These are phyloP conservation scores for Ophion ventricosus DNA, from an alignment of 2,888 invertebrate genomes.

Conservation along the genomic window DNA sequence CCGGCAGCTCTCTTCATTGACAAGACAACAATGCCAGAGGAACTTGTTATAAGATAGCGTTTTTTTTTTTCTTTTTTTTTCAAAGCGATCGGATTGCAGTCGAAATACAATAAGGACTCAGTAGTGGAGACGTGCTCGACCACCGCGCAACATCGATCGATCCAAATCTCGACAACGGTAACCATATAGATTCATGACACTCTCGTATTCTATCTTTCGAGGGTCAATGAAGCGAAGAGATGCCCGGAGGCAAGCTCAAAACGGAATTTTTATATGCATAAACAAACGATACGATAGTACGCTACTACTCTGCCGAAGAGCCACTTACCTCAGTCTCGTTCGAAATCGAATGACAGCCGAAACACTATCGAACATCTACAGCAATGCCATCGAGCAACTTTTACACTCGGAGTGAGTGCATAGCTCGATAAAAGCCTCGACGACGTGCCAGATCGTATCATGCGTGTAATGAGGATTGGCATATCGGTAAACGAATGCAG, in stretches of 20 bases:
- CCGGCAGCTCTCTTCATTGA: constrained; percentile 12
- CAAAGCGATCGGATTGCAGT: constrained; percentile 15
- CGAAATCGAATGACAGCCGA: constrained; percentile 34
- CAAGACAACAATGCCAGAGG: constrained; percentile 20
- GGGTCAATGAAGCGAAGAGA: constrained; percentile 39
- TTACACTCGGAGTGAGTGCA: constrained; percentile 6
- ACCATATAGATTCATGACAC: constrained; percentile 9
- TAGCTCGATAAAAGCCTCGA: constrained; percentile 48
- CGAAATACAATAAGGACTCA: constrained; percentile 45
- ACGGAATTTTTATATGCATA: constrained; percentile 41
- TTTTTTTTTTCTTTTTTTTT: constrained; percentile 32
- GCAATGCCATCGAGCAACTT: constrained; percentile 32
- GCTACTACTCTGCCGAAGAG: constrained; percentile 11
- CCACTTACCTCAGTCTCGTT: constrained; percentile 35
- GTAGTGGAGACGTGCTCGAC: constrained; percentile 54
- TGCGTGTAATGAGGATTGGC: constrained; percentile 18
- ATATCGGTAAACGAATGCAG: background rate
- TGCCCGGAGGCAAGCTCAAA: constrained; percentile 15
- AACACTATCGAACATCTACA: constrained; percentile 11
- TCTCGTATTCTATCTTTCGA: constrained; percentile 58
- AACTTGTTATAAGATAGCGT: constrained; percentile 27
- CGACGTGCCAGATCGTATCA: constrained; percentile 46
- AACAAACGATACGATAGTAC: constrained; percentile 38
- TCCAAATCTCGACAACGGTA: constrained; percentile 69
- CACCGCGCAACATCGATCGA: constrained; percentile 70